Evolutionary conservation across 2,888 invertebrate species (phyloP).

Genomic region (Ophioninae sp.): DNA sequence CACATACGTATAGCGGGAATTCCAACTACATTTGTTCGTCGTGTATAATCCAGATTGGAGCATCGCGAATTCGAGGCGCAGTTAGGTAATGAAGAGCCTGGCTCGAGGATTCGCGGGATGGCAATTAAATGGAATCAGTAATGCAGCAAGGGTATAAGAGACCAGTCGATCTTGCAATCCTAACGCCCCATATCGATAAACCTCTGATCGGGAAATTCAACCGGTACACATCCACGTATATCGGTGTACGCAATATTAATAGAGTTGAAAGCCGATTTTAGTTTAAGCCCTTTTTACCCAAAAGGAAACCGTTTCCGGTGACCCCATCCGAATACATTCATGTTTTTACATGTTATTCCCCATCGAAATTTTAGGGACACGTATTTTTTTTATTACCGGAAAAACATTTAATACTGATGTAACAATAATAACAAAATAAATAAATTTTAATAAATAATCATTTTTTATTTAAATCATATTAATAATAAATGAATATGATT

Average conservation of each 20-base stretch:
- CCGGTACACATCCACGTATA: background rate
- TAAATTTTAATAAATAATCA: too few relatives aligned
- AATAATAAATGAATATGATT: too few relatives aligned
- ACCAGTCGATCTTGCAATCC: conserved; percentile 24
- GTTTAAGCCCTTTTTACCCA: too few relatives aligned
- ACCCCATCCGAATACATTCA: too few relatives aligned
- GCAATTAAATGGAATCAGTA: conserved; percentile 59
- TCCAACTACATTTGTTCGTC: conserved; percentile 50
- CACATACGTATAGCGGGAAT: background rate
- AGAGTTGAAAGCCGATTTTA: too few relatives aligned
- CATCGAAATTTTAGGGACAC: too few relatives aligned
- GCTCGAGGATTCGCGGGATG: conserved; percentile 14
- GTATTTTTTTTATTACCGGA: too few relatives aligned
- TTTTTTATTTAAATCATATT: too few relatives aligned
- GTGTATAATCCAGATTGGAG: conserved; percentile 57
- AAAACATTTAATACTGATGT: too few relatives aligned
- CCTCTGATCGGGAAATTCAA: background rate
- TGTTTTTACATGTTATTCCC: too few relatives aligned
- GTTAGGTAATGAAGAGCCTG: conserved; percentile 61
- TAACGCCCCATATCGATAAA: conserved; percentile 39
- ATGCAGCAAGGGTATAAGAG: conserved; percentile 25
- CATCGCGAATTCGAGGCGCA: conserved; percentile 56
- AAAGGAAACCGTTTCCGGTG: too few relatives aligned
- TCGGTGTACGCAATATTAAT: background rate
- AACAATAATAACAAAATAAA: too few relatives aligned